Conservation (phyloP, 2,797 vertebrate genomes). For the Phoeniculus purpureus region DNA sequence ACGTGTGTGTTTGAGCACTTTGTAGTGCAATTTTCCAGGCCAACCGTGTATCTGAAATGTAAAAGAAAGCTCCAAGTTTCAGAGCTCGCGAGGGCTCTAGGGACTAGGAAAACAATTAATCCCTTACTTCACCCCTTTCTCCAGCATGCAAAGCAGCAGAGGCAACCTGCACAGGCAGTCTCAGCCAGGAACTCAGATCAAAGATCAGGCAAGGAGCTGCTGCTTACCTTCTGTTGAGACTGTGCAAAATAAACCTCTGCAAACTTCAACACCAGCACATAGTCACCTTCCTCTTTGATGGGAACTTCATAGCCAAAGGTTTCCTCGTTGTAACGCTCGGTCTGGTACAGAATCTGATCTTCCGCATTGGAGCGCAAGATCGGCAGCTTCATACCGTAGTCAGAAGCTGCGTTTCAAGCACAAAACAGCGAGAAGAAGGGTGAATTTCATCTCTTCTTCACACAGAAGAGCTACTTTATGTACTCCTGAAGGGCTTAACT, state of each 20-base stretch:
- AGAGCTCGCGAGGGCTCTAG: neutral
- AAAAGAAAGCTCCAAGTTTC: neutral
- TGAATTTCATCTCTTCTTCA: neutral
- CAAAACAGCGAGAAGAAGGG: neutral
- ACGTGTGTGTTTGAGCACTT: neutral
- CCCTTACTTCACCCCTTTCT: neutral
- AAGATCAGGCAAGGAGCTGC: neutral
- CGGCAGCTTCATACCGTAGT: constrained; percentile 96
- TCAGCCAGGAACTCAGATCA: neutral
- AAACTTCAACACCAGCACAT: constrained; percentile 96
- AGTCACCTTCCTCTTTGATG: constrained; percentile 96
- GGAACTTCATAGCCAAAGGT: constrained; percentile 96
- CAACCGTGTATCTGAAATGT: neutral
- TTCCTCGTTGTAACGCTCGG: constrained; percentile 97
- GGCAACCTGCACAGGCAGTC: neutral
- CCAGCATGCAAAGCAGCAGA: neutral
- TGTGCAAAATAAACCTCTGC: constrained; percentile 99
- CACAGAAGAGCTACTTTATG: neutral
- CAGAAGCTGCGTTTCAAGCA: constrained; percentile 84
- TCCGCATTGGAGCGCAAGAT: constrained; percentile 93
- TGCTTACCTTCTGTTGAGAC: constrained; percentile 95
- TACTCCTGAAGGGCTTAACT: neutral
- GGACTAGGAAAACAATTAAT: neutral
- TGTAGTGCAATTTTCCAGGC: neutral
- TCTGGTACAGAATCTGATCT: constrained; percentile 97